Conservation (phyloP, 2,797 vertebrate genomes). For the Bradypodion pumilum region DNA sequence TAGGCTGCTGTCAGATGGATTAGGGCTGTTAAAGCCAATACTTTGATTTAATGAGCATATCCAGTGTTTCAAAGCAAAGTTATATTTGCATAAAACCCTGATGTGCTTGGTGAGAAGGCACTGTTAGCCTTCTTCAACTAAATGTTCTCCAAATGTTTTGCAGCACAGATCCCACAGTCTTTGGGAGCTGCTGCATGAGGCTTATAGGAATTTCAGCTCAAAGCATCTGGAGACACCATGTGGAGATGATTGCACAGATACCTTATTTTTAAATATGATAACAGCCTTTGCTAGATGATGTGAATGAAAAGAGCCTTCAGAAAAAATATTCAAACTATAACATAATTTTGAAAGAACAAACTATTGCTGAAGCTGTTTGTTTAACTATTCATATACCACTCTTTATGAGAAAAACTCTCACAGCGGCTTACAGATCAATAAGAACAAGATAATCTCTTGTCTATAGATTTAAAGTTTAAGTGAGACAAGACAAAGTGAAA, state of each 20-base stretch:
- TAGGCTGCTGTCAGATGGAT: background rate
- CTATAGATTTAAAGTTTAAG: background rate
- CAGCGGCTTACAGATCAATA: background rate
- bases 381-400: background rate
- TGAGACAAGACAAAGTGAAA: background rate
- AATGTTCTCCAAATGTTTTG: background rate
- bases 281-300: background rate
- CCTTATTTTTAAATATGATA: background rate
- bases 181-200: background rate
- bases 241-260: background rate
- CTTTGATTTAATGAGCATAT: background rate
- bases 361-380: too few relatives aligned
- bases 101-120: background rate
- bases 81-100: background rate
- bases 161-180: background rate
- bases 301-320: background rate
- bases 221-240: background rate
- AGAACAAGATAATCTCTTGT: background rate
- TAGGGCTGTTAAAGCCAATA: background rate
- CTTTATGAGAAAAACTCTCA: background rate
- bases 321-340: background rate
- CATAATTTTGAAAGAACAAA: background rate
- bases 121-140: background rate
- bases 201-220: background rate
- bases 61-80: background rate